Base-by-base conservation (phyloP, 1,140 invertebrate species). In the Meteorus sp. region DNA sequence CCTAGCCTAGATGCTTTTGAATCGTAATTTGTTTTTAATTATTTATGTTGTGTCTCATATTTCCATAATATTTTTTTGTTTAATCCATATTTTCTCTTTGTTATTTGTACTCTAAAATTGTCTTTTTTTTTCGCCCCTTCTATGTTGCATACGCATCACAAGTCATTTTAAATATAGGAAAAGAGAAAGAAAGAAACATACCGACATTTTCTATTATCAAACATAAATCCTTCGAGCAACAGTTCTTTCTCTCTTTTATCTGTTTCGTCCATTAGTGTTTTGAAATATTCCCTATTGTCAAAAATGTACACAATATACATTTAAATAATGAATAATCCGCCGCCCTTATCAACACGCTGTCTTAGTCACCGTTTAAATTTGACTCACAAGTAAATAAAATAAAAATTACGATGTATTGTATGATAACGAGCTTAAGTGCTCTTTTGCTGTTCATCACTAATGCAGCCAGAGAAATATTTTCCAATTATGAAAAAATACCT, bases 1-100 rank as follows among this genome's bases (percentile, higher is more conserved):
- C 23, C 19, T 52, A 59, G 47, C 39, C 31, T 53, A 44, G 27
- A 57, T 15, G 56, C 56, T 29, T 29, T 57, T 41, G 35, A 57
- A 31, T 57, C 29, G 45, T 56, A 47, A 57, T 57, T 19, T 48
- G 43, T 51, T 45, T 59, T 51, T 31, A 44, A 51, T 41, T 39
- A 37, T 25, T 27, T 50, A 7, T 37, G 8, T 31, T 48, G 29
- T 13, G 27, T 13, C 15, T 56, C 15, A 31, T 35, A 20, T 29
- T 39, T 19, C 22, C 20, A 17, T 55, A 5, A 17, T 54, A 22
- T 51, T 41, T n/a, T 19, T 41, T 43, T 35, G 11, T 52, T 39
- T 39, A 39, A n/a, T 39, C 17, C 8, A 13, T 39, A 15, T 39
- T 39, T 39, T 45, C 22, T 45, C 11, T 45, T 2, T 45, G 4